Conservation (phyloP, 2,113 vertebrate genomes). For the Etheostoma spectabile region DNA sequence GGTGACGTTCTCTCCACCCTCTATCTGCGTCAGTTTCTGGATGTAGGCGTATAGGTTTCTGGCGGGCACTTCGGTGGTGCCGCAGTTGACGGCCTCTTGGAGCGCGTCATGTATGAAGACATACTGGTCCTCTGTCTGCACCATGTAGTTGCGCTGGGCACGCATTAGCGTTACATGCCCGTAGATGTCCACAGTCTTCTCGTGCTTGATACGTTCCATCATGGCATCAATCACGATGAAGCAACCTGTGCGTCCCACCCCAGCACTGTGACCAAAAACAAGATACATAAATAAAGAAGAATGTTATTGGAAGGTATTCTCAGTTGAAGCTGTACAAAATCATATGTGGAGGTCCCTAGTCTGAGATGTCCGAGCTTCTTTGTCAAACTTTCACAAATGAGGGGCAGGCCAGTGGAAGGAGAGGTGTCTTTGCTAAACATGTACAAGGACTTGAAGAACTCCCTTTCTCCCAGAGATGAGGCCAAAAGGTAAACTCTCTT, state of each 20-base stretch:
- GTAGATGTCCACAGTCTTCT: constrained; percentile 99
- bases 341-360: neutral
- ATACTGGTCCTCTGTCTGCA: constrained; percentile 99
- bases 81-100: constrained; percentile 98
- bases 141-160: constrained; percentile 99
- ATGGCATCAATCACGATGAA: constrained; percentile 99
- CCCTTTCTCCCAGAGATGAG: constrained; percentile 17
- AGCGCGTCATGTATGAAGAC: constrained; percentile 99
- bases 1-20: constrained; percentile 97
- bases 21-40: constrained; percentile 99
- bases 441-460: constrained; percentile 18
- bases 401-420: neutral
- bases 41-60: constrained; percentile 99
- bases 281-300: neutral
- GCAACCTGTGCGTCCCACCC: constrained; percentile 97
- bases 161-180: constrained; percentile 99
- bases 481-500: constrained; percentile 49
- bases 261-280: constrained; percentile 86
- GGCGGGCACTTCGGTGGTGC: constrained; percentile 99
- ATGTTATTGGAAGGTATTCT: neutral
- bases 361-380: neutral
- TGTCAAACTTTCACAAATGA: neutral
- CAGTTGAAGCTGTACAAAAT: neutral
- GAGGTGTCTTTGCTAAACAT: constrained; percentile 19
- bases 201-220: constrained; percentile 98